Percentiles rank a stretch among this genome's conserved stretches.
Conservation (phyloP, 1,140 invertebrate species). For the Ericerus pela region DNA sequence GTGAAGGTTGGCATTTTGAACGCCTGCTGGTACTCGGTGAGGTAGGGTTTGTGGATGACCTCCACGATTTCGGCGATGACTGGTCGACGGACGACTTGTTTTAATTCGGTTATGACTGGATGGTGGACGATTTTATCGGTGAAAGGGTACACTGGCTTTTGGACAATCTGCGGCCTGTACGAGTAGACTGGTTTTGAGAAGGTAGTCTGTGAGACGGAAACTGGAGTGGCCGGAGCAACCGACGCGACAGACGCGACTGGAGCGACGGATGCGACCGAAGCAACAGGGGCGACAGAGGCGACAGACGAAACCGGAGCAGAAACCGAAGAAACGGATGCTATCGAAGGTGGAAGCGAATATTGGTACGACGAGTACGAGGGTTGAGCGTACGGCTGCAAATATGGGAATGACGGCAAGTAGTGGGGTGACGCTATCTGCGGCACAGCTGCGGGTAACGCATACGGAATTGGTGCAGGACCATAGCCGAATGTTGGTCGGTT, state of each 20-base stretch:
- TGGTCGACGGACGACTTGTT: constrained; percentile 16
- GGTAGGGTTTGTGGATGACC: constrained; percentile 13
- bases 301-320: not conserved
- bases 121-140: constrained; percentile 16
- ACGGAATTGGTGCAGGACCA: too few relatives aligned
- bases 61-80: constrained; percentile 15
- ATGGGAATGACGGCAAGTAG: too few relatives aligned
- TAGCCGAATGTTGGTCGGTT: too few relatives aligned
- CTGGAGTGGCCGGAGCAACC: not conserved
- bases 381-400: too few relatives aligned
- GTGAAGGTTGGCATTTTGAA: constrained; percentile 14
- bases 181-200: not conserved
- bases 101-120: constrained; percentile 12
- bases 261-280: not conserved
- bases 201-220: not conserved
- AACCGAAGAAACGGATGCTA: too few relatives aligned
- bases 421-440: too few relatives aligned
- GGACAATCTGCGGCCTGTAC: not conserved
- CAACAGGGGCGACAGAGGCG: not conserved
- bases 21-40: constrained; percentile 13
- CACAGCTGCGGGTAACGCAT: too few relatives aligned
- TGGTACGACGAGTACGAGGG: too few relatives aligned
- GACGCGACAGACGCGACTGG: not conserved
- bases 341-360: too few relatives aligned
- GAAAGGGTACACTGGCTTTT: not conserved